Percentiles rank a stretch among this genome's conserved stretches.
Evolutionary conservation across 2,888 invertebrate genomes (phyloP).

Genomic region (Diaphora mendica): DNA sequence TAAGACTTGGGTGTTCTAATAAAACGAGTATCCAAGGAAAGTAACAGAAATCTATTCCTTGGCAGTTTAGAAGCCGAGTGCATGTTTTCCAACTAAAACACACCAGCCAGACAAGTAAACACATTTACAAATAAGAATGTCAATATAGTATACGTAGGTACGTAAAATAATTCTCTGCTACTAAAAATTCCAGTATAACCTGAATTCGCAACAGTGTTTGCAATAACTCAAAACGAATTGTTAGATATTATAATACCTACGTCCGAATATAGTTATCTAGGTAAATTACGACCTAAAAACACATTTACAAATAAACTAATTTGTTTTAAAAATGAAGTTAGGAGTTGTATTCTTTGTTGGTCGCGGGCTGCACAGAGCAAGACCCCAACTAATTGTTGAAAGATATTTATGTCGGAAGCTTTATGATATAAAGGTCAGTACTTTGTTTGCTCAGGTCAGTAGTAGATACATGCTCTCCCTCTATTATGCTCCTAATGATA

Average conservation of each 20-base stretch:
- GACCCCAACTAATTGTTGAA: neutral
- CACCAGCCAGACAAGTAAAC: neutral
- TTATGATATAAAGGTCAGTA: neutral
- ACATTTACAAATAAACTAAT: neutral
- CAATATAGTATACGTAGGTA: neutral
- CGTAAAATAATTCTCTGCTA: constrained; percentile 2
- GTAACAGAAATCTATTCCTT: neutral
- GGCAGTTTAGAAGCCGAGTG: neutral
- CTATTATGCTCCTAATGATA: too few relatives aligned
- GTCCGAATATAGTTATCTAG: neutral
- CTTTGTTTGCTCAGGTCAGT: too few relatives aligned
- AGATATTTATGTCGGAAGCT: neutral
- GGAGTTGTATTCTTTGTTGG: neutral
- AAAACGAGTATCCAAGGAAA: too few relatives aligned
- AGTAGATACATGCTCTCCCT: too few relatives aligned
- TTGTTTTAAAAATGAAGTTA: neutral
- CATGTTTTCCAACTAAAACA: neutral
- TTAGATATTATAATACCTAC: constrained; percentile 1
- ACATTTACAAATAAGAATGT: neutral
- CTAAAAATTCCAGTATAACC: neutral
- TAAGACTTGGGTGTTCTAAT: neutral
- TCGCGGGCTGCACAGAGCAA: neutral
- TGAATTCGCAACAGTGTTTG: neutral
- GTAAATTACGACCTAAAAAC: neutral
- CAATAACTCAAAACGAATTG: neutral